These are phyloP conservation scores for Cyclura pinguis DNA, from an alignment of 2,797 vertebrate genomes.

Conservation along the genomic window DNA sequence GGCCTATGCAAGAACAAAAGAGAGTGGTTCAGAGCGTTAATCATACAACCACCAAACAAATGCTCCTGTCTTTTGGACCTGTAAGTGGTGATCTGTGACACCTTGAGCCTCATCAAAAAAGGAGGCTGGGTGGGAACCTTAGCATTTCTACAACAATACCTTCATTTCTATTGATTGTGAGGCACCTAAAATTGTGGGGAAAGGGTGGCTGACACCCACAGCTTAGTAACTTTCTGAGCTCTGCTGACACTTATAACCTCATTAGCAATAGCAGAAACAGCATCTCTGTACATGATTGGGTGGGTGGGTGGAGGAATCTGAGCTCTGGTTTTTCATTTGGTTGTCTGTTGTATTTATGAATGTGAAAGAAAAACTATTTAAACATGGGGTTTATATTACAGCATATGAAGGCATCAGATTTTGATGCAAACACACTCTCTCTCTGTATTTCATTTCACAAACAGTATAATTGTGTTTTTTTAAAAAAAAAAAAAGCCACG, in stretches of 20 bases:
- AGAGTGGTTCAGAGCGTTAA: not conserved
- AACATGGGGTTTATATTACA: conserved; percentile 56
- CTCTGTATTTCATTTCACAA: conserved; percentile 65
- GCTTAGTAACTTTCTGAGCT: not conserved
- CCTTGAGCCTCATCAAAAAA: not conserved
- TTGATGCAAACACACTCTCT: conserved; percentile 43
- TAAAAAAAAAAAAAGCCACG: not conserved
- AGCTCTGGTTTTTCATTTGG: conserved; percentile 47
- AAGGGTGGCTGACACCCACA: not conserved
- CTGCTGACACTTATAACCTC: not conserved
- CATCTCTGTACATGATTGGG: not conserved
- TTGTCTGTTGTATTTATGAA: conserved; percentile 19
- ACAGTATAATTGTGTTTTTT: conserved; percentile 64
- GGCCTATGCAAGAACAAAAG: not conserved
- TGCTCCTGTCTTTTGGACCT: not conserved
- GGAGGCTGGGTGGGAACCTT: too few relatives aligned
- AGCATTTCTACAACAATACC: not conserved
- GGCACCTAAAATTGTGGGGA: not conserved
- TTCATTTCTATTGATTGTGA: not conserved
- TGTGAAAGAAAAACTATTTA: conserved; percentile 50
- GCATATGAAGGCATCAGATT: conserved; percentile 60
- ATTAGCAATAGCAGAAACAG: conserved; percentile 28
- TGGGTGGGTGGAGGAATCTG: not conserved
- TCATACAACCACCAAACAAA: not conserved
- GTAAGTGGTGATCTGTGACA: not conserved